Conservation (phyloP, 2,113 vertebrate genomes). For the Brachyhypopomus occidentalis region DNA sequence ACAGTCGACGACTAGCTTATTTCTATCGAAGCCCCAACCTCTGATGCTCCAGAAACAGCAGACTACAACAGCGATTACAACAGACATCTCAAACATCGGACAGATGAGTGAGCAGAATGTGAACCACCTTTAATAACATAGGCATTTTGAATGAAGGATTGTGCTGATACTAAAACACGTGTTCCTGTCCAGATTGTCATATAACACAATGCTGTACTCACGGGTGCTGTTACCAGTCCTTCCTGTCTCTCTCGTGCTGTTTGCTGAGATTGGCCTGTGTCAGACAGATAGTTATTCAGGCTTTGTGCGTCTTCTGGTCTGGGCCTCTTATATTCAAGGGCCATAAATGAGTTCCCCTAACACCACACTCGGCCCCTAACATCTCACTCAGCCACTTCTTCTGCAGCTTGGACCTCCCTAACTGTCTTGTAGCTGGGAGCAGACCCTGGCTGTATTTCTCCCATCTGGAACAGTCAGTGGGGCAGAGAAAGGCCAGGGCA, state of each 20-base stretch:
- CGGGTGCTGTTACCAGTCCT: neutral
- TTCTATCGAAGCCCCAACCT: neutral
- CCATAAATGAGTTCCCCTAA: neutral
- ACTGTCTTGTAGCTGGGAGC: neutral
- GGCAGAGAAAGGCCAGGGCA: neutral
- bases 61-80: neutral
- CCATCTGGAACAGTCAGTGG: neutral
- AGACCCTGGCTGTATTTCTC: neutral
- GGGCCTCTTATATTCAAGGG: constrained; percentile 7
- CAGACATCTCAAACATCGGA: neutral
- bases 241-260: constrained; percentile 11
- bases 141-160: no score
- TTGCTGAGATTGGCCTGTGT: neutral
- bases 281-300: neutral
- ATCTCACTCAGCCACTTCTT: no score
- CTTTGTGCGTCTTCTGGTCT: constrained; percentile 14
- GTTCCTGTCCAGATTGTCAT: neutral
- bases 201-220: neutral
- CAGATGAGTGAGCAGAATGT: neutral
- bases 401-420: no score
- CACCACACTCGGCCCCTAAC: no score
- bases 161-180: no score
- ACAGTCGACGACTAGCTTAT: neutral
- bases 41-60: neutral
- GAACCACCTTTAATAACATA: neutral